A percentile compares a stretch with the other conserved stretches of the same genome.
These are phyloP conservation scores for Ceuthmochares aereus DNA, from an alignment of 2,113 vertebrate genomes.

Conservation along the genomic window DNA sequence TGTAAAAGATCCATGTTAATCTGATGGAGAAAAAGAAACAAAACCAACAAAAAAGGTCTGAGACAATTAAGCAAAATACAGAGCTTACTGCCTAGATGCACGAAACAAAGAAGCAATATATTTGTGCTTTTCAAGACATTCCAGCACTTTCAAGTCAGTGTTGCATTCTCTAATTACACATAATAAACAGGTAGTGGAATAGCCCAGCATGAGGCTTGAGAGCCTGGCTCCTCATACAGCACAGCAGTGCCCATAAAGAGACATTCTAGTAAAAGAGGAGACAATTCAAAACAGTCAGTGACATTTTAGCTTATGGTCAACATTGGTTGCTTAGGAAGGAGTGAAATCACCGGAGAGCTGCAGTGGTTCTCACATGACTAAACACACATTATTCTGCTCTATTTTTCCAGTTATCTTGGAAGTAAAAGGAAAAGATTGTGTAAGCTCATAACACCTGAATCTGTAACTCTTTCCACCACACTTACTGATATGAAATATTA, in stretches of 20 bases:
- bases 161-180: conserved; percentile 22
- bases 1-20: background rate
- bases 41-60: background rate
- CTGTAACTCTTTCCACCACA: background rate
- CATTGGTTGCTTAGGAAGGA: conserved; percentile 18
- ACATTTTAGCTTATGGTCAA: conserved; percentile 46
- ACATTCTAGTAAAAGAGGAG: conserved; percentile 43
- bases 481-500: background rate
- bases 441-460: background rate
- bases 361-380: conserved; percentile 54
- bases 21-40: background rate
- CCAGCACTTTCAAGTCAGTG: background rate
- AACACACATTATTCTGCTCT: conserved; percentile 54
- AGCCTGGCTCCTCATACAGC: background rate
- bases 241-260: conserved; percentile 65
- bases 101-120: background rate
- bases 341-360: conserved; percentile 36
- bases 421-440: background rate
- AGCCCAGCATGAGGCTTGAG: conserved; percentile 45
- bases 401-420: conserved; percentile 32
- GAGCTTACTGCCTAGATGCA: background rate
- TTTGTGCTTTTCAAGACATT: conserved; percentile 20
- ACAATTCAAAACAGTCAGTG: conserved; percentile 58
- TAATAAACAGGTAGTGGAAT: conserved; percentile 64
- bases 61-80: conserved; percentile 34